These are phyloP conservation scores for Ennomos fuscantarius DNA, from an alignment of 2,888 invertebrate species.

Conservation along the genomic window DNA sequence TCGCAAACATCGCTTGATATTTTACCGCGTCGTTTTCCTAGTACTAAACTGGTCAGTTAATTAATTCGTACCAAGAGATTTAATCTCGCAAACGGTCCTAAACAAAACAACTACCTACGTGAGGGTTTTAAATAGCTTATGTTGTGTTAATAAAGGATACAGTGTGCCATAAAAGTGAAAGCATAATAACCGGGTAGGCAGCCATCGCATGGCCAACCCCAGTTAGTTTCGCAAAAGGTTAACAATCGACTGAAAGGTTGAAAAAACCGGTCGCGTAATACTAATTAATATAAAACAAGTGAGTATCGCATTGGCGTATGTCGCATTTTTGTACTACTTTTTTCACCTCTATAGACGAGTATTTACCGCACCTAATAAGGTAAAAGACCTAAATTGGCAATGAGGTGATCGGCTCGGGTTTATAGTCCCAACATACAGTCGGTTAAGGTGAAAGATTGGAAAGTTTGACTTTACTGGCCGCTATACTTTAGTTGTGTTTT, in stretches of 20 bases:
- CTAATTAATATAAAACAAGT: conserved; percentile 44
- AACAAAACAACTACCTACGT: conserved; percentile 41
- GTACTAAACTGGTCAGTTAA: conserved; percentile 24
- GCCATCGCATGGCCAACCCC: conserved; percentile 47
- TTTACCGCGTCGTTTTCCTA: conserved; percentile 32
- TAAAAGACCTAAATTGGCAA: conserved; percentile 33
- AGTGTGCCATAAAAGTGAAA: conserved; percentile 37
- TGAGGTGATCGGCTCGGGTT: conserved; percentile 16
- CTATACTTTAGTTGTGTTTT: conserved; percentile 24
- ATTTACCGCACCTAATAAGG: conserved; percentile 26
- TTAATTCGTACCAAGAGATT: conserved; percentile 41
- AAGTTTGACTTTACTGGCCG: conserved; percentile 26
- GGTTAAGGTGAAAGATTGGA: conserved; percentile 39
- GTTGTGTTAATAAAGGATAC: conserved; percentile 44
- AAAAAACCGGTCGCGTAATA: conserved; percentile 54
- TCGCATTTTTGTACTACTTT: conserved; percentile 21
- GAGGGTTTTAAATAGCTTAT: conserved; percentile 30
- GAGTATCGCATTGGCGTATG: conserved; percentile 20
- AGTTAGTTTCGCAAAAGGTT: conserved; percentile 59
- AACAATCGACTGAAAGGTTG: conserved; percentile 59
- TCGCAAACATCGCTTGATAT: conserved; percentile 31
- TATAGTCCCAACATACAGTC: conserved; percentile 15
- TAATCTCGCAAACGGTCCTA: conserved; percentile 43
- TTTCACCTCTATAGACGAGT: conserved; percentile 16
- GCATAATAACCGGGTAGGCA: conserved; percentile 41